Base-by-base conservation (phyloP, 2,888 invertebrate species). In the Tenthredo distinguenda region DNA sequence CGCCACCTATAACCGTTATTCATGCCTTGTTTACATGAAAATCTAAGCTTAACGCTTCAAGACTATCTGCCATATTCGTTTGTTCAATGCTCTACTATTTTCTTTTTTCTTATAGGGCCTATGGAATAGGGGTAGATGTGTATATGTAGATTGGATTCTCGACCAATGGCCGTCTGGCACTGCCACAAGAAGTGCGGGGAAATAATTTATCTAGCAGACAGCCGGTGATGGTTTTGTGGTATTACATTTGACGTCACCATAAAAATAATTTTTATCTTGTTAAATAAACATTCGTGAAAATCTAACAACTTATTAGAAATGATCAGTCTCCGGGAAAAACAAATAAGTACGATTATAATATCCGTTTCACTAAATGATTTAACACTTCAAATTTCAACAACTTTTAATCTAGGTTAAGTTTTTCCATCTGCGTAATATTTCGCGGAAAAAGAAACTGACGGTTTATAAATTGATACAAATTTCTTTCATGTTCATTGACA, bases 261-360 rank as follows among this genome's bases (percentile, higher is more conserved):
- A 50, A 43, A 71, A 74, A 37, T 68, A 68, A 15, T 83, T 31
- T 31, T 26, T 83, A 47, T 68, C 31, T n/a, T 71, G 31, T 47
- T 65, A 31, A 31, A 50, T 83, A 47, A 83, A 83, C 68, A 83
- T 71, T 83, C 26, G 71, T 68, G 26, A 50, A 65, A 83, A 68
- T 83, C n/a, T 31, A 71, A 31, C 2, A 47, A 34, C n/a, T 7
- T 26, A 10, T 34, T 43, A 87, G 94, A 89, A 88, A 97, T 97
- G 97, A 92, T 96, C 89, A 95, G 96, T 79, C 93, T 97, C 92
- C 95, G 96, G 81, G 96, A 96, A 92, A 95, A 96, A 89, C 97
- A 97, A 94, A 95, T 96, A 91, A 96, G 96, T 96, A 94, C 94
- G 95, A 92, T 86, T 55, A 85, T 84, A 81, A 50, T 15, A 72